Base-by-base conservation (phyloP, 2,113 vertebrate species). In the Solea solea region DNA sequence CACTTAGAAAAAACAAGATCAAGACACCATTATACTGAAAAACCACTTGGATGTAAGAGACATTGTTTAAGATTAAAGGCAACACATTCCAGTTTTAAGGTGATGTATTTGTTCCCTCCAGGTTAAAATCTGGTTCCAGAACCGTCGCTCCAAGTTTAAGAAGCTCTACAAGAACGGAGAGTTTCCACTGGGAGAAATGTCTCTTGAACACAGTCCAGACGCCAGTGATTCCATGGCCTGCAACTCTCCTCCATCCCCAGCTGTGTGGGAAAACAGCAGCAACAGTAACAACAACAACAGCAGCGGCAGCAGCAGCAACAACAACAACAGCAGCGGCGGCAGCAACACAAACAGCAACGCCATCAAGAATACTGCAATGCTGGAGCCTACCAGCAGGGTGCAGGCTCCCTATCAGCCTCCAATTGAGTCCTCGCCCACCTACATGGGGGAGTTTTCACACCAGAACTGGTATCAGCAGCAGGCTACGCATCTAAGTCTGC, bases 101-200 rank as follows among this genome's bases (percentile, higher is more conserved):
- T 64, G 1, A 2, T 52, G n/a, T 4, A 34, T 34, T 34, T 57
- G 8, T 53, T 53, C 14, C 9, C 46, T 69, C 34, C 88, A 98
- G 96, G 96, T 97, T 52, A 97, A 98, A 88, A 98, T 98, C 55
- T 98, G 96, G 96, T 98, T 98, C 90, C 96, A 98, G 92, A 97
- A 97, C 89, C 95, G 96, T n/a, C 93, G 96, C 54, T 97, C 96
- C 86, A 98, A 98, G 82, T 97, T 98, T 83, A 98, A 98, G 93
- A 97, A 97, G 85, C 94, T 98, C 21, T 97, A 96, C 89, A 98
- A 97, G 89, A 97, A 95, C 0, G 96, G 96, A 46, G 96, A 97
- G 83, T 95, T 96, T n/a, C 95, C 88, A 0, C 85, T 91, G 0
- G 96, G 96, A 28, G 96, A 74, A 34, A 94, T 95, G 3, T 93